Evolutionary conservation across 2,797 vertebrate genomes (phyloP), one percentile per base, ranked within the genome.

Genomic region (Sebastes elongatus): DNA sequence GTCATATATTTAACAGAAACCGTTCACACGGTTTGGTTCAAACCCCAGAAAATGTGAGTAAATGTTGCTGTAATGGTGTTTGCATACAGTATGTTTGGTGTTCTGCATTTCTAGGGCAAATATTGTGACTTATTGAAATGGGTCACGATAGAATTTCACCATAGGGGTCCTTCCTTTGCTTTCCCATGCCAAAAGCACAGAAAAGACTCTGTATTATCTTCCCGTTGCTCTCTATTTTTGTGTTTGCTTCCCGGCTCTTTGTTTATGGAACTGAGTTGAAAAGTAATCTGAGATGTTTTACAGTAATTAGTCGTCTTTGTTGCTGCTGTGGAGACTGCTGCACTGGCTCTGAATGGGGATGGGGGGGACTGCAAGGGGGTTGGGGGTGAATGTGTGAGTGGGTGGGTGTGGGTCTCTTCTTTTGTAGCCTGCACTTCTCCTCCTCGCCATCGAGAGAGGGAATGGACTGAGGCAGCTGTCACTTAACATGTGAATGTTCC

Each of bases 401-500:
- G 89, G 81, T 91, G 92, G 92, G 93, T 94, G 93, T 94, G 92
- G 94, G 95, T 94, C 86, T 72, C 89, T 88, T 77, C 93, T 93
- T 96, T 96, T 95, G 94, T 95, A 94, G 91, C 81, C 81, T 89
- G 82, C 89, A 91, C 89, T 92, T 92, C 92, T 92, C 88, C 89
- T 79, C 59, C 66, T 92, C 79, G n/a, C 86, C 86, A 67, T 84
- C 78, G 78, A 84, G 86, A 94, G 92, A 93, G 90, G 90, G 87
- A 94, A 90, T 82, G 90, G 92, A 86, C 92, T 76, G 85, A 95
- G 94, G 95, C 96, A 96, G 96, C 96, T 96, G 96, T 96, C 96
- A 96, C 94, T 96, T 96, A 96, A 95, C 96, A 96, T 96, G 94
- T 96, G 96, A 96, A 96, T 96, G 94, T 96, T 95, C 82, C 42